Evolutionary conservation across 2,113 vertebrate genomes (phyloP), one percentile per base, ranked within the genome.

Genomic region (Nasalis larvatus): DNA sequence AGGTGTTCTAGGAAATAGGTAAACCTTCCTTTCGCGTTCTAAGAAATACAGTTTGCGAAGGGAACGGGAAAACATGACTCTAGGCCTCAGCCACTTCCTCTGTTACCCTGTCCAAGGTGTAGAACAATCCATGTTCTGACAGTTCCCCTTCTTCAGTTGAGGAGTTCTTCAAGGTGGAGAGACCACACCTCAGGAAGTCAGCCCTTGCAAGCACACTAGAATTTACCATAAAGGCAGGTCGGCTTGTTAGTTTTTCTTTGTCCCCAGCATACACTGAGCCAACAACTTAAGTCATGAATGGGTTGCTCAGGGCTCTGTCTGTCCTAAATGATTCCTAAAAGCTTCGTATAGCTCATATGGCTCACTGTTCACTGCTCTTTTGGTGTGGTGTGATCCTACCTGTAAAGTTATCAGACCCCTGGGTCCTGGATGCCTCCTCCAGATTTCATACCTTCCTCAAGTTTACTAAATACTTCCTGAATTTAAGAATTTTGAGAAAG

Each of bases 401-500:
- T 87, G 30, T 25, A 76, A 80, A 92, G 73, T 69, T 81, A 76
- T 6, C 12, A 84, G 68, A 9, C 27, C 54, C 45, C 54, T 40
- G 11, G 76, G 60, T 32, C 54, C 71, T 27, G 25, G 63, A 76
- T 27, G 16, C 23, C 35, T 80, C 56, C 74, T 89, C n/a, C 73
- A 95, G 68, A 89, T 87, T 96, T 96, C 63, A 18, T 37, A 77
- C 25, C 23, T 95, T 95, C 66, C 60, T 78, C 74, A 91, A 91
- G 91, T 42, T 92, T 63, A 94, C 35, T 66, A 47, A 91, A 40
- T 18, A 45, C 58, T 42, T 95, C 27, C 86, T 96, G 69, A 89
- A 69, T 94, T 91, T 93, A 95, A 94, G 83, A 94, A 96, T 86
- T 58, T 71, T 73, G 23, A 76, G 40, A 45, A 76, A 89, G 76